phyloP scores from a whole-genome alignment of 2,113 vertebrate genomes.

The Zonotrichia leucophrys region DNA sequence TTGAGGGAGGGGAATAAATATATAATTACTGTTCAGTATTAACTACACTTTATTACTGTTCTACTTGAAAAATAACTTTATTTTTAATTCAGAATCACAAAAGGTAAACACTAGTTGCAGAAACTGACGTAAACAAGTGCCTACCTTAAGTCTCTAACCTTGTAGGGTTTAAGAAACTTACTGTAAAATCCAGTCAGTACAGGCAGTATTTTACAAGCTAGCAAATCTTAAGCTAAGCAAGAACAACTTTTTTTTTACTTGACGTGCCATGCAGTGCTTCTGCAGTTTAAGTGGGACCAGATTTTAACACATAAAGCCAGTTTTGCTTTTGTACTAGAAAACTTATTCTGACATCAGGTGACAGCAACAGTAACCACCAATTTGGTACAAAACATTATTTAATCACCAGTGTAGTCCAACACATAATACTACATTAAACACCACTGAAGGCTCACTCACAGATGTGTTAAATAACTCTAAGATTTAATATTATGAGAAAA shows the following conservation, averaged over 20 bases:
- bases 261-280: accelerated
- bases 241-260: not conserved
- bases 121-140: not conserved
- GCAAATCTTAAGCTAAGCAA: not conserved
- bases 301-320: not conserved
- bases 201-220: not conserved
- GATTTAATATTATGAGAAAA: not conserved
- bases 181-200: not conserved
- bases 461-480: not conserved
- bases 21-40: not conserved
- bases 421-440: not conserved
- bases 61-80: not conserved
- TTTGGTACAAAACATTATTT: not conserved
- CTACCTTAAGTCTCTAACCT: not conserved
- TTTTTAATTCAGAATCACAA: not conserved
- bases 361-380: not conserved
- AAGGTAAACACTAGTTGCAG: not conserved
- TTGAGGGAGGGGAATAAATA: not conserved
- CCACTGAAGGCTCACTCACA: not conserved
- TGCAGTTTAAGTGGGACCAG: not conserved
- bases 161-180: not conserved
- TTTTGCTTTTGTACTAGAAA: not conserved
- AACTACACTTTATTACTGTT: not conserved
- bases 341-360: not conserved
- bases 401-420: not conserved